Conservation (phyloP, 1,140 invertebrate species). For the Drosophila trapezifrons region DNA sequence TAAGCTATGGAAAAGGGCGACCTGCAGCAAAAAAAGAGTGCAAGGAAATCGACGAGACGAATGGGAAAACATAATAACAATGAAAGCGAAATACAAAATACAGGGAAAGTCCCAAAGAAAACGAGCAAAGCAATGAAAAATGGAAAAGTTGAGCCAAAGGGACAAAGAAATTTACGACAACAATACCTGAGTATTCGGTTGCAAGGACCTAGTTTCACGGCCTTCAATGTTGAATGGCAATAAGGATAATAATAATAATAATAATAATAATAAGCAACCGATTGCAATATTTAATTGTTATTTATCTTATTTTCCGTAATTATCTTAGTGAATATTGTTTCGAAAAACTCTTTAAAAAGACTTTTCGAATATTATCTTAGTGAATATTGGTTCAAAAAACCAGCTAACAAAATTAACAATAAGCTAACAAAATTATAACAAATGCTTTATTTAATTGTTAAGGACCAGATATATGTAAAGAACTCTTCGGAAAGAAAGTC, state of each 20-base stretch:
- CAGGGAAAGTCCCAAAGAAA: slow-evolving; percentile 17
- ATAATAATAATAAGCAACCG: neutral
- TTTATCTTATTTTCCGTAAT: neutral
- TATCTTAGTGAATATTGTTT: too few relatives aligned
- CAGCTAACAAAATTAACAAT: too few relatives aligned
- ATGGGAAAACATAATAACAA: slow-evolving; percentile 43
- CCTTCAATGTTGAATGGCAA: neutral
- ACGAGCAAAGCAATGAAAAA: slow-evolving; percentile 12
- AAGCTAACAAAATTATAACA: too few relatives aligned
- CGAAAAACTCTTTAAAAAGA: too few relatives aligned
- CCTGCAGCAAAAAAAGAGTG: slow-evolving; percentile 8
- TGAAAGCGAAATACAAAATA: slow-evolving; percentile 33
- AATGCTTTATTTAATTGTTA: too few relatives aligned
- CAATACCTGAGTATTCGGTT: slow-evolving; percentile 19
- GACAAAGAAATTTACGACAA: slow-evolving; percentile 43
- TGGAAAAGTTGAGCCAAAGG: slow-evolving; percentile 44
- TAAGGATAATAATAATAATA: neutral
- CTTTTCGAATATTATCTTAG: too few relatives aligned
- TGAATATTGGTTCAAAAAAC: too few relatives aligned
- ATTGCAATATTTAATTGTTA: neutral
- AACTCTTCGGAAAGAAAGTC: neutral
- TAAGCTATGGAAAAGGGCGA: slow-evolving; percentile 51
- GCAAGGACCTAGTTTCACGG: neutral
- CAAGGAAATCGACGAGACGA: slow-evolving; percentile 16
- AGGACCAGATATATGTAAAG: too few relatives aligned